phyloP scores from a whole-genome alignment of 64 coral and sea anemone genomes.

The Catalaphyllia jardinei region DNA sequence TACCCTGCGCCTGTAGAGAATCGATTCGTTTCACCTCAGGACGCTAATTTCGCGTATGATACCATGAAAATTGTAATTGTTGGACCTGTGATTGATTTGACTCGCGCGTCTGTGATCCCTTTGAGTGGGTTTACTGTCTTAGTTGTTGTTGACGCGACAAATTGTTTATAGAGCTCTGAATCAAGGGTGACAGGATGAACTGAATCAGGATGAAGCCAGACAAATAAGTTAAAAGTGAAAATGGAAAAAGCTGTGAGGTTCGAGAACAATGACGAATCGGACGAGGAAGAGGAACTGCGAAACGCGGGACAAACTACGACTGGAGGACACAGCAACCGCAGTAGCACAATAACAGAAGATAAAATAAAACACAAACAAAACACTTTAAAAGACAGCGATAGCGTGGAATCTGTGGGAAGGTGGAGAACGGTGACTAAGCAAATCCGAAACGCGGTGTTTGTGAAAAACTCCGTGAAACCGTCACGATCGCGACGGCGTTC shows the following conservation, averaged over 20 bases:
- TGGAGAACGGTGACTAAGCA: conserved; percentile 44
- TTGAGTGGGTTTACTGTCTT: not conserved
- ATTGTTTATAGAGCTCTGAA: conserved; percentile 4
- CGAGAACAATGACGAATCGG: conserved; percentile 39
- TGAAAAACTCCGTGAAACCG: conserved; percentile 77
- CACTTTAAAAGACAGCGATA: conserved; percentile 16
- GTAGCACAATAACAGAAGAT: not conserved
- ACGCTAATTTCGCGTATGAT: not conserved
- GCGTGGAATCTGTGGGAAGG: conserved; percentile 45
- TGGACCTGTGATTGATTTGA: not conserved
- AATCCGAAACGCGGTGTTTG: conserved; percentile 56
- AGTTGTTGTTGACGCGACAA: not conserved
- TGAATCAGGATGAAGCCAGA: not conserved
- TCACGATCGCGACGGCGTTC: conserved; percentile 49
- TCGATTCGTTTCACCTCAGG: not conserved
- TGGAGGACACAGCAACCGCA: not conserved
- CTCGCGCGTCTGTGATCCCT: not conserved
- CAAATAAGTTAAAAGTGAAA: not conserved
- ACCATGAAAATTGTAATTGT: not conserved
- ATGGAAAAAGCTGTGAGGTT: conserved; percentile 59
- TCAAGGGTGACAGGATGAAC: not conserved
- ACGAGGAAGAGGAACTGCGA: not conserved
- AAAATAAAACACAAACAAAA: not conserved
- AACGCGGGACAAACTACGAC: not conserved
- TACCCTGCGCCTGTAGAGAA: not conserved